These are phyloP conservation scores for Diploscapter pachys DNA, from an alignment of 1,140 invertebrate genomes.

Conservation along the genomic window DNA sequence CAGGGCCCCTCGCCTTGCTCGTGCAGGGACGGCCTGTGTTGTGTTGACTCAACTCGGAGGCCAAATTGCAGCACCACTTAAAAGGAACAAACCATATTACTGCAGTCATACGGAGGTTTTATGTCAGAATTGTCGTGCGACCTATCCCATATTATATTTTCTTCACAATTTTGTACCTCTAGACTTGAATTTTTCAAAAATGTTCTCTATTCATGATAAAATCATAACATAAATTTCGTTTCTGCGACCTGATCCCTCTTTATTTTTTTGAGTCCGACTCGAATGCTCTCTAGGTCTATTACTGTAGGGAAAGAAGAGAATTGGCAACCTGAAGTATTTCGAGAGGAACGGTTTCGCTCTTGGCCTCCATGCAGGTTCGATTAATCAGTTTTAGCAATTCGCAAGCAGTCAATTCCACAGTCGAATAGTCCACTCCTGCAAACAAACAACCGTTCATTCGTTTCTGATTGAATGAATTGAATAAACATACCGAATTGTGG, in stretches of 20 bases:
- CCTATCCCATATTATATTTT: background rate
- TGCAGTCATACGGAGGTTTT: background rate
- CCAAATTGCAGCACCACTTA: slow-evolving; percentile 25
- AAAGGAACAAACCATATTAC: background rate
- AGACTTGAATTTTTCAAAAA: no score
- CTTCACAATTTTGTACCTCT: no score
- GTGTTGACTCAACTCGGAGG: background rate
- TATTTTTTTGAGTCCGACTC: background rate
- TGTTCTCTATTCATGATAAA: no score
- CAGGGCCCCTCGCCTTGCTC: background rate
- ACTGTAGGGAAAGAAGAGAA: no score
- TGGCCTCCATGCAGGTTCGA: no score
- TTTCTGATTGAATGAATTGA: background rate
- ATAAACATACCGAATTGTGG: background rate
- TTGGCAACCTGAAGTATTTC: no score
- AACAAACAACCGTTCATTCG: background rate
- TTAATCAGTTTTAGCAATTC: no score
- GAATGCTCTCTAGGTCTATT: no score
- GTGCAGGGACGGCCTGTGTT: slow-evolving; percentile 19
- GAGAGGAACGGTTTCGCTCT: no score
- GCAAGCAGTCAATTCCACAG: no score
- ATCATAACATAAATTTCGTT: no score
- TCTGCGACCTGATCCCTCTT: background rate
- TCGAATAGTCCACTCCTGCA: background rate
- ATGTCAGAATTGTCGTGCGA: background rate